A percentile compares a stretch with the other conserved stretches of the same genome.
Conservation (phyloP, 2,113 vertebrate genomes). For the Phycodurus eques region DNA sequence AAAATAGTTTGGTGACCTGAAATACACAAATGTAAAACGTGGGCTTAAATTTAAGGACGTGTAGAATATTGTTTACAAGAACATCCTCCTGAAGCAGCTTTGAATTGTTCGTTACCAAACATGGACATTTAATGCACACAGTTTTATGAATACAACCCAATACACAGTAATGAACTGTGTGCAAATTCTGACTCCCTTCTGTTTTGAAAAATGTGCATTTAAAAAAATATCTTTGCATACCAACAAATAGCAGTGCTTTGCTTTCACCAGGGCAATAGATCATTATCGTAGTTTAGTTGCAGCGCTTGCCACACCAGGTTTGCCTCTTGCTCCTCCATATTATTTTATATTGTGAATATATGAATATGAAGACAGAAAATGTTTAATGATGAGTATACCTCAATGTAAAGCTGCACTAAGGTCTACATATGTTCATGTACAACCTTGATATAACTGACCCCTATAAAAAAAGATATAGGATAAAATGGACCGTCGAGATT, state of each 20-base stretch:
- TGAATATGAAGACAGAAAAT: neutral
- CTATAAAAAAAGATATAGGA: too few species aligned
- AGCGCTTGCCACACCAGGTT: neutral
- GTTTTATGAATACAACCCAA: neutral
- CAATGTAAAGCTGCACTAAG: neutral
- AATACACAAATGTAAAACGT: neutral
- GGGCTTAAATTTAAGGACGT: neutral
- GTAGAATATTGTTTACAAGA: neutral
- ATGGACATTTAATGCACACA: neutral
- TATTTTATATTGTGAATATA: neutral
- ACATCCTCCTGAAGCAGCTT: neutral
- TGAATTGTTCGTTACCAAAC: neutral
- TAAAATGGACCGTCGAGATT: too few species aligned
- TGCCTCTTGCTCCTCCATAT: neutral
- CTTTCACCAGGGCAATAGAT: neutral
- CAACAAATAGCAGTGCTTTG: neutral
- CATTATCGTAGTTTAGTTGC: neutral
- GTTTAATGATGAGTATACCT: neutral
- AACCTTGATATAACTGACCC: too few species aligned
- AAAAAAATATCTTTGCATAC: neutral
- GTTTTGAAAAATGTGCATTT: neutral
- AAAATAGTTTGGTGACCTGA: neutral
- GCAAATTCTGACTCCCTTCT: neutral
- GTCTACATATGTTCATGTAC: conserved; percentile 2
- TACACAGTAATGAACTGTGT: neutral